Base-by-base conservation (phyloP, 64 coral and sea anemone genomes). In the Platygyra sinensis region DNA sequence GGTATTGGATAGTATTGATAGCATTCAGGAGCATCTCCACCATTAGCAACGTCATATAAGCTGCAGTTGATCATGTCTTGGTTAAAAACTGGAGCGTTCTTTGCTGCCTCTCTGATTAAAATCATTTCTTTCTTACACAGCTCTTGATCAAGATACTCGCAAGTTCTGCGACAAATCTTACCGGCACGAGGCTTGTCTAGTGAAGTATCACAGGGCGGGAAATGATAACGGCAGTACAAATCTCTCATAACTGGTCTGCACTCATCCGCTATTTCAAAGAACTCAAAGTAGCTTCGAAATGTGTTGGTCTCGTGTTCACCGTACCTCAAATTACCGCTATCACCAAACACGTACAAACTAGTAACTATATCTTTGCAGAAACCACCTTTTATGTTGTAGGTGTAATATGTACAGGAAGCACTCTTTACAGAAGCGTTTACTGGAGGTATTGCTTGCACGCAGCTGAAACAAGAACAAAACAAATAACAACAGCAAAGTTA, bases 211-310 rank as follows among this genome's bases (percentile, higher is more conserved):
- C 77, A 80, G 0, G 77, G 77, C 39, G 22, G 77, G 25, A 29
- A 80, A 30, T 80, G 51, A 80, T 80, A 80, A 60, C 77, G 77
- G 29, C 78, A 81, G 20, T 31, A 81, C 16, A 60, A 62, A 36
- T 78, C 76, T 55, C 22, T 78, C 12, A 78, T 78, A 0, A 62
- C 0, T 1, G 78, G 30, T 36, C 28, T 13, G 28, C 78, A 81
- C 28, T 32, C 0, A 12, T 81, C 27, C 2, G 50, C 0, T 17
- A 81, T 62, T 5, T 62, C 55, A 30, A 81, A 81, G 14, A 60
- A 33, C 0, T 61, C 9, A 2, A 38, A 81, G 1, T 62, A 81
- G 20, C 54, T 33, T 16, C 57, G 29, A 36, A 80, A 80, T 18
- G 57, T 19, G 1, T 3, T 2, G 22, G 55, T 80, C 36, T 80